Evolutionary conservation across 2,797 vertebrate species (phyloP).

Genomic region (Fringilla coelebs): DNA sequence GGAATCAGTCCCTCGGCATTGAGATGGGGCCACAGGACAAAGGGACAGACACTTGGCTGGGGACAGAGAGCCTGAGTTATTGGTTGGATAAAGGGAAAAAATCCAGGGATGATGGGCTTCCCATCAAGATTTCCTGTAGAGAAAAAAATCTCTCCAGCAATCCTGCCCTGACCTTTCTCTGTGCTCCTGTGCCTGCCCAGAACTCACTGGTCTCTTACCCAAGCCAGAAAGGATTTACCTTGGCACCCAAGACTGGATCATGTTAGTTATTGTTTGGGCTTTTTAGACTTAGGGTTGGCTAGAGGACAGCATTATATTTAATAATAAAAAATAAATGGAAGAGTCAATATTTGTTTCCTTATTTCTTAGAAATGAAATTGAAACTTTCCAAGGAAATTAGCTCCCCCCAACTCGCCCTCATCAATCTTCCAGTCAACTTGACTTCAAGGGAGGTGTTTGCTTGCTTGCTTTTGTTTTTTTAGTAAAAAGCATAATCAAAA

Average conservation of each 20-base stretch:
- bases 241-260: background rate
- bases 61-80: background rate
- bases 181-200: fast-evolving
- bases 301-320: background rate
- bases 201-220: background rate
- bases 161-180: background rate
- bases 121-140: background rate
- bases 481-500: background rate
- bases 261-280: background rate
- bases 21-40: background rate
- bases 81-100: background rate
- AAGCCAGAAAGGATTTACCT: background rate
- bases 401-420: background rate
- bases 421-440: background rate
- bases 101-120: background rate
- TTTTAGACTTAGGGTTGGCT: background rate
- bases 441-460: background rate
- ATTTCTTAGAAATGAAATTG: conserved; percentile 20
- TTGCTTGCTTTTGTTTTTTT: background rate
- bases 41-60: background rate
- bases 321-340: background rate
- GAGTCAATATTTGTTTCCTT: conserved; percentile 9
- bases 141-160: background rate
- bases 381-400: background rate
- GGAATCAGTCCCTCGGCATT: background rate